A percentile compares a stretch with the other conserved stretches of the same genome.
phyloP scores from a whole-genome alignment of 2,113 vertebrate species.

The Monarcha castaneiventris region DNA sequence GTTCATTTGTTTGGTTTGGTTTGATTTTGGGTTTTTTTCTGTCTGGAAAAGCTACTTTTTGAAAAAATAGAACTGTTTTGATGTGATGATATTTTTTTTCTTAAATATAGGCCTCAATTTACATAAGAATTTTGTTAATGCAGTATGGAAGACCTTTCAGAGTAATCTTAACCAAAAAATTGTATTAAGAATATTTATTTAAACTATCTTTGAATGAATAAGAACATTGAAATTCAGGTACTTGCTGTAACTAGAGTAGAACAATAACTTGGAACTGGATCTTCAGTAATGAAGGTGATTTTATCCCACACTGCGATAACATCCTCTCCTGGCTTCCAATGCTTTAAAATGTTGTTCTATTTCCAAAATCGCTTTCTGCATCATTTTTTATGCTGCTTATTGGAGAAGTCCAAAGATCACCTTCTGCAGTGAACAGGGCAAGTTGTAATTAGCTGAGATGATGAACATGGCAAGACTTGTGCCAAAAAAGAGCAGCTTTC shows the following conservation, averaged over 20 bases:
- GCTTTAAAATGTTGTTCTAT: not conserved
- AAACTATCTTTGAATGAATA: not conserved
- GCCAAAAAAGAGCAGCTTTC: not conserved
- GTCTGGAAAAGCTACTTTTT: not conserved
- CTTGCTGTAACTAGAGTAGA: not conserved
- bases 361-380: not conserved
- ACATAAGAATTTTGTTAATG: not conserved
- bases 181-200: not conserved
- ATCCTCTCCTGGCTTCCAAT: not conserved
- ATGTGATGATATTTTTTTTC: not conserved
- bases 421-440: not conserved
- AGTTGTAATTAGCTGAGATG: not conserved
- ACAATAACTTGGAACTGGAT: not conserved
- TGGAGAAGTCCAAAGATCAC: not conserved
- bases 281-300: not conserved
- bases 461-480: not conserved
- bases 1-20: not conserved
- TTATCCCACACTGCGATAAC: not conserved
- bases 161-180: not conserved
- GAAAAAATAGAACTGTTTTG: not conserved
- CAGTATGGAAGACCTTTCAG: not conserved
- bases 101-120: not conserved
- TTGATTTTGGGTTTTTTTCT: not conserved
- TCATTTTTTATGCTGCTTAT: not conserved
- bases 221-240: not conserved